Evolutionary conservation across 2,888 invertebrate species (phyloP).

Genomic region (Neria commutata): DNA sequence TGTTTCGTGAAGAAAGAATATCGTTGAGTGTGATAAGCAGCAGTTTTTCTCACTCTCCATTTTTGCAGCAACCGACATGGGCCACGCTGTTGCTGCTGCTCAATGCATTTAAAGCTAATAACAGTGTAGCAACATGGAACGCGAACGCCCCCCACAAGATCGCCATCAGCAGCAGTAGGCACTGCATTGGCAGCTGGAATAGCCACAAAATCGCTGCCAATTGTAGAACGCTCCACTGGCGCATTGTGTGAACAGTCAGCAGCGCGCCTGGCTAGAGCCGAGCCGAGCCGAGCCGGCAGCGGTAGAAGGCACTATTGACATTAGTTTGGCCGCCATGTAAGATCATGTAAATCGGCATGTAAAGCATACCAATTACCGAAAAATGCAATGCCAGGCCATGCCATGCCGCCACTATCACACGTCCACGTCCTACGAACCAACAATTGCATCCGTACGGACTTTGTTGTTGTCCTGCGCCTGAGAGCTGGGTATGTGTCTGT

Average conservation of each 20-base stretch:
- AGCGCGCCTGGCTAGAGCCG: no score
- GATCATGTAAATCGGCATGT: slow-evolving; percentile 22
- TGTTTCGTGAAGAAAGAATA: slow-evolving; percentile 41
- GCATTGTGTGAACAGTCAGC: slow-evolving; percentile 33
- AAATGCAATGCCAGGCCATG: background rate
- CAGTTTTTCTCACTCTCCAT: slow-evolving; percentile 54
- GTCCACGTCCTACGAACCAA: background rate
- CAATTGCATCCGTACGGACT: background rate
- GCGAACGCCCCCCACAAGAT: slow-evolving; percentile 44
- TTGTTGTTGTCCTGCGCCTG: background rate
- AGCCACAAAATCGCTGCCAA: slow-evolving; percentile 1
- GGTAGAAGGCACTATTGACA: background rate
- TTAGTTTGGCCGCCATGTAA: background rate
- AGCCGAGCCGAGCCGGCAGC: no score
- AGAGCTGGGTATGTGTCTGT: no score
- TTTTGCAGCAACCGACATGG: slow-evolving; percentile 26
- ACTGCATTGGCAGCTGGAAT: slow-evolving; percentile 24
- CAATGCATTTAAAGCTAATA: slow-evolving; percentile 45
- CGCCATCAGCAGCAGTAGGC: slow-evolving; percentile 35
- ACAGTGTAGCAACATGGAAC: slow-evolving; percentile 41
- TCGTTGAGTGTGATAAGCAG: slow-evolving; percentile 52
- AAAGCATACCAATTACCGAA: slow-evolving; percentile 19
- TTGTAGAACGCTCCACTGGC: slow-evolving; percentile 11
- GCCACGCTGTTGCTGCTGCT: slow-evolving; percentile 19
- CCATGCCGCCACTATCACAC: background rate